phyloP scores from a whole-genome alignment of 2,113 vertebrate genomes.

The Lophius piscatorius region DNA sequence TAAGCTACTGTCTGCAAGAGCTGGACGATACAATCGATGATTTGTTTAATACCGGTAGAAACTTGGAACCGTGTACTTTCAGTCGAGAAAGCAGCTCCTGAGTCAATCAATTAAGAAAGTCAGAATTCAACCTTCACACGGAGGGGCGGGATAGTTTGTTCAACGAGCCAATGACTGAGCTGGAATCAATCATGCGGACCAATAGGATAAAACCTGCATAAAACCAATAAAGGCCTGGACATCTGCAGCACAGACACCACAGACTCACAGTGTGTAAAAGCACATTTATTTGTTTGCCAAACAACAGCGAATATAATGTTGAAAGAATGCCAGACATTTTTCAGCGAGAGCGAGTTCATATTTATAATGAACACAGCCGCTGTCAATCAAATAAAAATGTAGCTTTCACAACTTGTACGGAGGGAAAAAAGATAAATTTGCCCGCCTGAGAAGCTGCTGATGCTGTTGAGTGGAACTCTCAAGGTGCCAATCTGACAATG shows the following conservation, averaged over 20 bases:
- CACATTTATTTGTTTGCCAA: slow-evolving; percentile 17
- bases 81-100: background rate
- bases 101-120: background rate
- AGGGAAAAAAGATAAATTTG: background rate
- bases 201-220: background rate
- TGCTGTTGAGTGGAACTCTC: slow-evolving; percentile 66
- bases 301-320: slow-evolving; percentile 19
- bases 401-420: slow-evolving; percentile 3
- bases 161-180: background rate
- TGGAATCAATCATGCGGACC: background rate
- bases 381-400: slow-evolving; percentile 29
- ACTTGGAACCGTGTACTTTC: too few species aligned
- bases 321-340: slow-evolving; percentile 9
- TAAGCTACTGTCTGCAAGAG: too few species aligned
- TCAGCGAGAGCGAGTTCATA: slow-evolving; percentile 4
- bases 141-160: background rate
- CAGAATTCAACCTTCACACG: slow-evolving; percentile 1
- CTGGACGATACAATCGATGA: too few species aligned
- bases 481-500: slow-evolving; percentile 69
- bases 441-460: slow-evolving; percentile 42
- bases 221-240: background rate
- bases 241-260: background rate
- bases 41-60: too few species aligned
- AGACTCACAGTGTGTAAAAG: background rate
- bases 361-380: slow-evolving; percentile 8